A percentile compares a stretch with the other conserved stretches of the same genome.
Conservation (phyloP, 2,113 vertebrate genomes). For the Piaya cayana region DNA sequence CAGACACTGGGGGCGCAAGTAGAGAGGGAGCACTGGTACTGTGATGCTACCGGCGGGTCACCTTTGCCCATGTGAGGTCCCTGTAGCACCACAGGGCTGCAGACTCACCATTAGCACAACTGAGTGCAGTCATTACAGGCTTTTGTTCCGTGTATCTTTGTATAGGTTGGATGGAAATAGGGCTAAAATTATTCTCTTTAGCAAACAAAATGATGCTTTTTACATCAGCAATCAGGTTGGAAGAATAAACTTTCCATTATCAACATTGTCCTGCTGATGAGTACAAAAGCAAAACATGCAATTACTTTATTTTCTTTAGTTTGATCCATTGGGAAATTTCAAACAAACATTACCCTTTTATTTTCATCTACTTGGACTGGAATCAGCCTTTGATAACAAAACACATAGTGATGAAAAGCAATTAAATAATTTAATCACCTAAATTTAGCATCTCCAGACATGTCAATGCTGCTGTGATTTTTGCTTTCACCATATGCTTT, state of each 20-base stretch:
- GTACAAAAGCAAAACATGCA: neutral
- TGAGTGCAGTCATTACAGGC: accelerated
- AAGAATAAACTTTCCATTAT: neutral
- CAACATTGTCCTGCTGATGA: neutral
- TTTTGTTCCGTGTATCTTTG: neutral
- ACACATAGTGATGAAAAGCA: neutral
- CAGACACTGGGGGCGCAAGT: neutral
- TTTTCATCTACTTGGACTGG: neutral
- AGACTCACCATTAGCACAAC: neutral
- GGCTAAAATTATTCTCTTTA: neutral
- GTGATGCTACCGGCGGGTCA: neutral
- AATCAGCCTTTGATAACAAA: neutral
- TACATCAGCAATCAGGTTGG: neutral
- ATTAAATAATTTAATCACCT: slow-evolving; percentile 39
- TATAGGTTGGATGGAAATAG: neutral
- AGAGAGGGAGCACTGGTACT: neutral
- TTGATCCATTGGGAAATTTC: slow-evolving; percentile 5
- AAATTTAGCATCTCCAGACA: slow-evolving; percentile 23
- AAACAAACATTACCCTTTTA: neutral
- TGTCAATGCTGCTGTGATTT: neutral
- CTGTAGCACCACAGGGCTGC: neutral
- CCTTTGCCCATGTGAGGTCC: neutral
- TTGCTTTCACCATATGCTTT: neutral
- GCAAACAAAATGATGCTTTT: neutral
- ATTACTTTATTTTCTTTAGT: slow-evolving; percentile 28